Percentiles rank a stretch among this genome's conserved stretches.
Evolutionary conservation across 2,113 vertebrate species (phyloP).

Genomic region (Pomatorhinus ruficollis): DNA sequence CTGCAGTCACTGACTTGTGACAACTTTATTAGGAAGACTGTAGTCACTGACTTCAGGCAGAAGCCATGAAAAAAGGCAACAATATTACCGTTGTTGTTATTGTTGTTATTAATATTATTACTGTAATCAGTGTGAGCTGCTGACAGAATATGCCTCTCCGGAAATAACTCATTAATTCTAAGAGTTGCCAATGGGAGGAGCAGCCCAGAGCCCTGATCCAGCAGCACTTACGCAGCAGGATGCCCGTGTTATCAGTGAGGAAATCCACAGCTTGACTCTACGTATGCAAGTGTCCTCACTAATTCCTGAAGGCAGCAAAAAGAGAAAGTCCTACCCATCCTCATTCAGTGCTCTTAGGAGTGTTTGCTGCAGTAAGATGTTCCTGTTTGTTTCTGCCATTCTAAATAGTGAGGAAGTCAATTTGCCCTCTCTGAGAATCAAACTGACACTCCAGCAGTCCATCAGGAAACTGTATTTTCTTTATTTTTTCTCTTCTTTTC

Average conservation of each 20-base stretch:
- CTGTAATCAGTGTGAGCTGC: neutral
- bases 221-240: constrained; percentile 63
- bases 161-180: constrained; percentile 35
- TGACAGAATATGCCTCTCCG: neutral
- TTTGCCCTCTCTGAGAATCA: neutral
- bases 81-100: neutral
- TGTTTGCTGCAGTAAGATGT: neutral
- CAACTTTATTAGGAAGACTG: neutral
- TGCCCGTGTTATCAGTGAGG: constrained; percentile 65
- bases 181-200: constrained; percentile 21
- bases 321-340: constrained; percentile 41
- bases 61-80: neutral
- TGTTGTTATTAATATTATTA: neutral
- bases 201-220: neutral
- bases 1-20: neutral
- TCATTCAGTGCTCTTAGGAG: neutral
- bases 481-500: neutral
- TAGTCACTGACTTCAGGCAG: neutral
- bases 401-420: neutral
- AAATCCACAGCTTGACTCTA: constrained; percentile 47
- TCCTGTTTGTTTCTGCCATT: neutral
- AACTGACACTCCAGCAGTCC: neutral
- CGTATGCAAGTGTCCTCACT: constrained; percentile 24
- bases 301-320: constrained; percentile 47
- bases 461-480: neutral